Evolutionary conservation across 2,888 invertebrate species (phyloP), one percentile per base, ranked within the genome.

Genomic region (Mesorhabditis belari): DNA sequence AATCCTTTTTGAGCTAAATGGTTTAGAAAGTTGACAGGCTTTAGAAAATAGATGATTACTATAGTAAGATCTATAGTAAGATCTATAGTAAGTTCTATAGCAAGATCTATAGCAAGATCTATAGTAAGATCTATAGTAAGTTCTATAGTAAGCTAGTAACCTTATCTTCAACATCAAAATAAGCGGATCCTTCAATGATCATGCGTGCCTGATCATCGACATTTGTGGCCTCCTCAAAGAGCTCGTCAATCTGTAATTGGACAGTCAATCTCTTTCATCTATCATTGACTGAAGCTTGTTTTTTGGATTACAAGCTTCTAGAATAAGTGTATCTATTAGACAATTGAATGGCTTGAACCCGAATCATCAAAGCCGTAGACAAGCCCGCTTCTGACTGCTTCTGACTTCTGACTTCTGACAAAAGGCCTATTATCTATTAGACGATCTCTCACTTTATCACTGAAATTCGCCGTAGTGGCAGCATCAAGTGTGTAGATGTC

Each of bases 61-160:
- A n/a, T n/a, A n/a, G n/a, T n/a, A n/a, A n/a, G n/a, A n/a, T n/a
- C n/a, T n/a, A n/a, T n/a, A n/a, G n/a, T n/a, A n/a, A n/a, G n/a
- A n/a, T n/a, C n/a, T n/a, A n/a, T n/a, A n/a, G n/a, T n/a, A n/a
- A n/a, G n/a, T n/a, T n/a, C n/a, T n/a, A n/a, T n/a, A n/a, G 23
- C 12, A 23, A 29, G 92, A 90, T 26, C 94, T 85, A 0, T 92
- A 92, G 83, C 95, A 94, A 82, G 95, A 95, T 21, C 23, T n/a
- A n/a, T n/a, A n/a, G n/a, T n/a, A n/a, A n/a, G n/a, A n/a, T n/a
- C n/a, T n/a, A n/a, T n/a, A n/a, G n/a, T n/a, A n/a, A n/a, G n/a
- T n/a, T n/a, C n/a, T n/a, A n/a, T n/a, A n/a, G 23, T n/a, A 23
- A 29, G 92, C 90, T 26, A 95, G n/a, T 19, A 4, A 65, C 67